A percentile compares a stretch with the other conserved stretches of the same genome.
Conservation (phyloP, 2,888 invertebrate species). For the Ophion ellenae region DNA sequence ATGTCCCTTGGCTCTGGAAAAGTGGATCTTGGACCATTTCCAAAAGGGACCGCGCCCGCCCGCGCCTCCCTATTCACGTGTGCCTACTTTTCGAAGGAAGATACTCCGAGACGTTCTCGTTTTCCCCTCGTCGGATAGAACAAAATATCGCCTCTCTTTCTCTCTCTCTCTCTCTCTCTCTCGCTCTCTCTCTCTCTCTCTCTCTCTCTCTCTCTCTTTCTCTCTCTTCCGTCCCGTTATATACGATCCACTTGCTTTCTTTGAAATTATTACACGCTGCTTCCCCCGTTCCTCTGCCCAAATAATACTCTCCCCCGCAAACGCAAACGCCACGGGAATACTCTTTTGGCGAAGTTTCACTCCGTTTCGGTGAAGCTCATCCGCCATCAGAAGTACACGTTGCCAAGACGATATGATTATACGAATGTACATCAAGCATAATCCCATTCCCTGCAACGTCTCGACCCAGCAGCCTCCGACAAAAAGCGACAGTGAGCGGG, state of each 20-base stretch:
- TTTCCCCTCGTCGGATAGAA: constrained; percentile 15
- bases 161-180: no score
- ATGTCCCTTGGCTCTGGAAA: constrained; percentile 42
- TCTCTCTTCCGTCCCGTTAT: background rate
- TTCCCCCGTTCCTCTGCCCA: background rate
- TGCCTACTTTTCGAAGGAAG: background rate
- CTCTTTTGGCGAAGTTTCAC: background rate
- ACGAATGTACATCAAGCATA: background rate
- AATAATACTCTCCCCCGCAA: background rate
- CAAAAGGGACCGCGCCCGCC: constrained; percentile 23
- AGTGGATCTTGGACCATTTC: constrained; percentile 50
- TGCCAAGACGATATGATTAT: constrained; percentile 8
- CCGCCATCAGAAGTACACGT: background rate
- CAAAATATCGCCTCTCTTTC: constrained; percentile 14
- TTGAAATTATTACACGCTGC: constrained; percentile 35
- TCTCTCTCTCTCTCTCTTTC: no score
- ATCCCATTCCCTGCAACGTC: background rate
- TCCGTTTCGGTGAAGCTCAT: background rate
- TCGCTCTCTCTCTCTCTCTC: no score
- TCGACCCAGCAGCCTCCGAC: background rate
- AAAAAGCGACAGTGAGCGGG: background rate
- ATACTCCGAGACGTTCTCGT: constrained; percentile 25
- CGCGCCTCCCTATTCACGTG: background rate
- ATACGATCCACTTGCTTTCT: constrained; percentile 15
- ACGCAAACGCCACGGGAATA: background rate